Evolutionary conservation across 2,888 invertebrate species (phyloP), one percentile per base, ranked within the genome.

Genomic region (Allolobophora icterica): DNA sequence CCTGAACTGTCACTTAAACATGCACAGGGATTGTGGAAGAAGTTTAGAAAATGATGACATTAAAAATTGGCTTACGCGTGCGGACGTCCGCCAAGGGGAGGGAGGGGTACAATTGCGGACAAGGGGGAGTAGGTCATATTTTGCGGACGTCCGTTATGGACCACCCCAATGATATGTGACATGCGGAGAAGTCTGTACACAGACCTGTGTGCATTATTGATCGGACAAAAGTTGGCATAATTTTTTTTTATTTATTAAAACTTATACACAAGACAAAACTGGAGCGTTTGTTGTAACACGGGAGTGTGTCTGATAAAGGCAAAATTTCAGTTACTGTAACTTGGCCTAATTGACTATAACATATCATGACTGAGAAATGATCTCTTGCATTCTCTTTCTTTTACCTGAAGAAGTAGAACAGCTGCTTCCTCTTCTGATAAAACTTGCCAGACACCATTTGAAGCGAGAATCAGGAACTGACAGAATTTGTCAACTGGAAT

Each of bases 391-490:
- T 3, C 3, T 52, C 17, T 42, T n/a, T 38, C 87, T 89, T 40
- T 71, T 34, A 94, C 95, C 94, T 94, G 94, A 17, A 94, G 91
- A 11, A 94, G 93, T 2, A 95, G 91, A 17, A 93, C 93, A 13
- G 94, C 93, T 15, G 94, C 95, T 91, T 95, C 95, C 58, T 94
- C 93, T n/a, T 94, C 94, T 15, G 94, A 93, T 91, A 95, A 94
- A 13, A 95, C 94, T 90, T 95, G 94, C 95, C 95, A 95, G 13
- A 95, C 93, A 0, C 95, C 95, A 84, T 93, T 91, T 19, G 95
- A 93, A 34, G 95, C 95, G 17, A 95, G 83, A 71, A 95, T 93
- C 24, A 95, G 91, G 45, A 95, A 94, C 93, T 95, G 95, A 17
- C 94, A 94, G 92, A 94, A 94, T 92, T 94, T 94, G 92, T 95